These are phyloP conservation scores for Ceratotherium simum DNA, from an alignment of 2,113 vertebrate genomes.

Conservation along the genomic window DNA sequence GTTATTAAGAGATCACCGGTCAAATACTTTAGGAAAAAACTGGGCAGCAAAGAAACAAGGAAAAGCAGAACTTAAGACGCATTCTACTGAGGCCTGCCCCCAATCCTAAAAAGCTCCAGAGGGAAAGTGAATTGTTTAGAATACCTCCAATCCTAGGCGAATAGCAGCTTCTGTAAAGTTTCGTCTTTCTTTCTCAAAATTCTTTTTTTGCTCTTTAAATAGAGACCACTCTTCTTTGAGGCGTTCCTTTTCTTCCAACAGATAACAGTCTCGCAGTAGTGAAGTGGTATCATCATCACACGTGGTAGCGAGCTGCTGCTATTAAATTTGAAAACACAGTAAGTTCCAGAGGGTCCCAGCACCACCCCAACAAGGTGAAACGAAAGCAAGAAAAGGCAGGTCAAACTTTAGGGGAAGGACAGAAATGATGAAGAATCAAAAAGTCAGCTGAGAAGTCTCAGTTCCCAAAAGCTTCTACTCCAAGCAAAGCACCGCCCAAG, in stretches of 20 bases:
- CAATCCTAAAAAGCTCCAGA: not conserved
- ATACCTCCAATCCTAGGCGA: conserved; percentile 95
- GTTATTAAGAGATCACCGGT: not conserved
- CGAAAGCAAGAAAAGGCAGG: not conserved
- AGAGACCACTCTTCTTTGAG: conserved; percentile 97
- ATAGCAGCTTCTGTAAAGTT: conserved; percentile 98
- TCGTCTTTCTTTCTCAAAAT: conserved; percentile 96
- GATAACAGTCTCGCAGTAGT: conserved; percentile 95
- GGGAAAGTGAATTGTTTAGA: not conserved
- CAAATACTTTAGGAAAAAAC: not conserved
- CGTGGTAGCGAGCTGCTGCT: conserved; percentile 94
- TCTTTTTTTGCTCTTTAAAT: conserved; percentile 96
- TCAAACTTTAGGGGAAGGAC: not conserved
- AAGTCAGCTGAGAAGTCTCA: not conserved
- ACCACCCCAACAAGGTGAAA: not conserved
- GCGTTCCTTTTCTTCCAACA: conserved; percentile 96
- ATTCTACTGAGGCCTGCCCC: not conserved
- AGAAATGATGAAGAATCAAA: not conserved
- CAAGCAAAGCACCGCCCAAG: not conserved
- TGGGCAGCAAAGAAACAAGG: not conserved
- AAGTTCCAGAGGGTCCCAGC: not conserved
- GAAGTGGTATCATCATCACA: conserved; percentile 95
- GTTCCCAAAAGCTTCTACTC: not conserved
- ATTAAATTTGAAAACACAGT: conserved; percentile 67
- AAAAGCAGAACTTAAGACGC: not conserved